Base-by-base conservation (phyloP, 2,888 invertebrate species). In the Steromphala cineraria region DNA sequence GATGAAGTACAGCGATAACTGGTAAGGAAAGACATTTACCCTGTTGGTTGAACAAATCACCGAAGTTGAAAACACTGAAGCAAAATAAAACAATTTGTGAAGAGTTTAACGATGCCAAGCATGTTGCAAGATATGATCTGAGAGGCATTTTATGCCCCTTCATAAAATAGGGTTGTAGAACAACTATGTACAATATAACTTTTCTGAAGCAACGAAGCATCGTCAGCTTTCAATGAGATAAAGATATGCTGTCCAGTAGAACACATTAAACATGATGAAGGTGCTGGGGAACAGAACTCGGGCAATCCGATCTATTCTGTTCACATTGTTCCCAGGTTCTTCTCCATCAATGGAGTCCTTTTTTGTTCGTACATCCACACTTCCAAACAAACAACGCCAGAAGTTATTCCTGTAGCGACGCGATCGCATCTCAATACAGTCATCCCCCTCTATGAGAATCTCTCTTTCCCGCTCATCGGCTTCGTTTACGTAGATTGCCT, bases 241-340 rank as follows among this genome's bases (percentile, higher is more conserved):
- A 55, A 90, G 84, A 79, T 90, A 92, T 80, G 87, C 84, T 3
- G 87, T 75, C 98, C 98, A 98, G 93, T 98, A 98, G 91, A 96
- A 95, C 74, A 98, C 94, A 93, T 98, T 98, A 86, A 98, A 96
- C 0, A 97, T 92, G 0, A 96, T 95, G 92, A 98, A 98, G 0
- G 97, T 97, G n/a, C 97, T 95, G 0, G 97, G 97, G 91, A 97
- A 97, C 36, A 96, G 95, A 62, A 96, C 94, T 67, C 97, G 94
- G 0, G 98, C 96, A 0, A 96, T 95, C 87, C 96, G 95, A 93
- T 97, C 97, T 85, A 97, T 96, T 93, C 96, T 96, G 83, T 96
- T 96, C 1, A 97, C 96, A 24, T 96, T 96, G 93, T 97, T 97
- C 89, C 88, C 88, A 13, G 79, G 62, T 46, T 86, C 85, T 4